Base-by-base conservation (phyloP, 2,888 invertebrate genomes). In the Diachrysia chrysitis region DNA sequence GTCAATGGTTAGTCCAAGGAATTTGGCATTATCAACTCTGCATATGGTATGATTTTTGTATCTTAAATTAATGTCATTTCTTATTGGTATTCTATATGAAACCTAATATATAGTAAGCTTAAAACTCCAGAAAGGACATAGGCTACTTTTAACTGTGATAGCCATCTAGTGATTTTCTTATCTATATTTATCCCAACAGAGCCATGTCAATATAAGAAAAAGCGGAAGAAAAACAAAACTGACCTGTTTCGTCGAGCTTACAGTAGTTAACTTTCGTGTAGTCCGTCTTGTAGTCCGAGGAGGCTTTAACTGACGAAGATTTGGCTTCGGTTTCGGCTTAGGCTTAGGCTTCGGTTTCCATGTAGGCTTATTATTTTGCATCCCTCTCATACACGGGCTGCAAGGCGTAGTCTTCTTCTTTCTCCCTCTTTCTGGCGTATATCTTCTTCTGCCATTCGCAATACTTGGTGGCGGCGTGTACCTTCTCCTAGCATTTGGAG, bases 371-470 rank as follows among this genome's bases (percentile, higher is more conserved):
- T n/a, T 14, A 16, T 25, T 16, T 7, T 25, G 16, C n/a, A 0
- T 54, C 4, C 25, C 23, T 23, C 54, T 54, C 23, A 25, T 25
- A 25, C 54, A 54, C 12, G 10, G 59, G 29, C 59, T 46, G 58
- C 58, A 35, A 25, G 37, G 69, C 73, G 35, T 60, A 12, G 25
- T 32, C 19, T 48, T 63, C 0, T 29, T 9, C n/a, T 21, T 66
- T 65, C 32, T 64, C 53, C 21, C 35, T 19, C 4, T 37, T 32
- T 71, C 17, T 16, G 84, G 80, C 0, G 85, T 85, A 48, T 87
- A 88, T 35, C 88, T 78, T 32, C 87, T 79, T 42, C 72, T 84
- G 16, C 86, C 64, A 5, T 55, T 48, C 29, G 35, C 37, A 6
- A 29, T 59, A 17, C 25, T 54, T n/a, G 29, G 1, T 21, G 16